Base-by-base conservation (phyloP, 2,797 vertebrate genomes). In the Podarcis lilfordi region DNA sequence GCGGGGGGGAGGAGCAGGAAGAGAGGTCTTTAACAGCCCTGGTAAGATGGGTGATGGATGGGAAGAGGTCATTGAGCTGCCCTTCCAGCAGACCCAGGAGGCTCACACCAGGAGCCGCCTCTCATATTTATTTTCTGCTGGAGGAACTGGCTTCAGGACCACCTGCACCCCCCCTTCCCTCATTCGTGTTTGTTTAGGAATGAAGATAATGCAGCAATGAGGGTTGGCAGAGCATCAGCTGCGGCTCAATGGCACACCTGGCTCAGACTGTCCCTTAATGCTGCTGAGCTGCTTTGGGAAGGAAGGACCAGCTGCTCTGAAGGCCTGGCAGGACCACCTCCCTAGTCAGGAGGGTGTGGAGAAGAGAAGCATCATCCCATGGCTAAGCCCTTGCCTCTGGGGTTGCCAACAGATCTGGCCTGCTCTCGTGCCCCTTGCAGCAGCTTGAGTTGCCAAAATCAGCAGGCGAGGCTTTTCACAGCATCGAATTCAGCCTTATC, bases 11-110 rank as follows among this genome's bases (percentile, higher is more conserved):
- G 25, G 45, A 35, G 19, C 6, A 8, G n/a, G 37, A 17, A n/a
- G 71, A 75, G 81, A 35, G 29, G 55, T 71, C 2, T 0, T 15
- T 0, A 0, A 9, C 15, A 3, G 27, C 0, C 1, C 2, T 0
- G 0, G 40, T 0, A 2, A 82, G 2, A 55, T 0, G 0, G 1
- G 32, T 1, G 35, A 1, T 25, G 5, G n/a, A 59, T 69, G 27
- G 35, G 45, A 13, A 17, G 75, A 69, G 13, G 55, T 40, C 5
- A 0, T 4, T 1, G 0, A 29, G 79, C 79, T 79, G 85, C 19
- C 50, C 66, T 84, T 88, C 75, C 5, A 25, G 21, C 64, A 61
- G 40, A n/a, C 59, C 29, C 25, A 17, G 82, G 19, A 66, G 15
- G n/a, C 19, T 55, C 0, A 15, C 29, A 32, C 55, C 10, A 21